phyloP scores from a whole-genome alignment of 2,888 invertebrate genomes.

The Cheilosia scutellata region DNA sequence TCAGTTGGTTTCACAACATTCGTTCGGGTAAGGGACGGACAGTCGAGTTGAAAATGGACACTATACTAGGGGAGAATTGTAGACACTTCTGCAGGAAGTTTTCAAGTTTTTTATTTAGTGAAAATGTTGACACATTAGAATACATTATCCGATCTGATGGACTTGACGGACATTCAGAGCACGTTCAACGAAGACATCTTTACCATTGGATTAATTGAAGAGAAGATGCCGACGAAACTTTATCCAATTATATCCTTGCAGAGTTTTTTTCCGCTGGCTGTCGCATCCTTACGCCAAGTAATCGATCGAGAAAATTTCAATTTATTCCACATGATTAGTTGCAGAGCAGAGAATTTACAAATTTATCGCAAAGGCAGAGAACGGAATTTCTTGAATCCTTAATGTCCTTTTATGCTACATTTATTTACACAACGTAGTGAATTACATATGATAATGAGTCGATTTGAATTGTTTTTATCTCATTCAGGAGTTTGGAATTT shows the following conservation, averaged over 20 bases:
- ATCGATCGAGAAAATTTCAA: conserved; percentile 76
- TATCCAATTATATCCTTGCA: conserved; percentile 58
- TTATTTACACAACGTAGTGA: conserved; percentile 71
- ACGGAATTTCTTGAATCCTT: conserved; percentile 66
- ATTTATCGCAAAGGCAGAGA: conserved; percentile 11
- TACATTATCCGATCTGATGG: conserved; percentile 67
- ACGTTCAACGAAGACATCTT: conserved; percentile 73
- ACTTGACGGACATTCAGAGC: conserved; percentile 59
- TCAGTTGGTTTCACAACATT: conserved; percentile 81
- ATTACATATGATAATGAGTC: conserved; percentile 76
- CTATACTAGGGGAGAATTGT: not conserved
- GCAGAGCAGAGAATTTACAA: conserved; percentile 72
- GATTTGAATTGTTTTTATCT: conserved; percentile 71
- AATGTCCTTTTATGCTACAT: conserved; percentile 75
- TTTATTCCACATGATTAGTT: conserved; percentile 83
- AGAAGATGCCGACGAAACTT: conserved; percentile 66
- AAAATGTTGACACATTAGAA: conserved; percentile 75
- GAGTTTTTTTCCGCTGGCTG: conserved; percentile 6
- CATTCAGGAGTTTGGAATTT: conserved; percentile 49
- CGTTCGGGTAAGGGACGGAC: conserved; percentile 10
- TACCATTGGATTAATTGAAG: conserved; percentile 72
- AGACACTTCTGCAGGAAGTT: conserved; percentile 69
- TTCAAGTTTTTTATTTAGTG: conserved; percentile 53
- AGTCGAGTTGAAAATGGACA: conserved; percentile 10
- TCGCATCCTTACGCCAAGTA: conserved; percentile 26